Base-by-base conservation (phyloP, 2,113 vertebrate species). In the Oostethus manadensis region DNA sequence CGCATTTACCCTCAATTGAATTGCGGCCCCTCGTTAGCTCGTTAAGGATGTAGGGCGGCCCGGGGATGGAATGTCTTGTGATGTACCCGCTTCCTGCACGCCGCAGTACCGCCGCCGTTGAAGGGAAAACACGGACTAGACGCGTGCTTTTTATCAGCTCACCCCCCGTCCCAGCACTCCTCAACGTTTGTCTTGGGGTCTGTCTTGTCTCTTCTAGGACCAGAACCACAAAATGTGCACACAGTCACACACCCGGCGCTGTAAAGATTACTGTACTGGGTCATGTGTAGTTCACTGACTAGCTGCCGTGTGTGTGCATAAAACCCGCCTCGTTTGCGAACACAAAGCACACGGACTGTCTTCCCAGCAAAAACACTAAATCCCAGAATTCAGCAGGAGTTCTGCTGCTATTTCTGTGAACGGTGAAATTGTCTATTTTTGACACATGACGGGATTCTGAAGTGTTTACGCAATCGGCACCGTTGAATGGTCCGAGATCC, bases 1-100 rank as follows among this genome's bases (percentile, higher is more conserved):
- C 81, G 64, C 57, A 88, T 89, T 80, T 82, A 76, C 80, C 53
- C 60, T 77, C 60, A 87, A 89, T 88, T 77, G 15, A 78, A 87
- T 89, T 82, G 51, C 66, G 67, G 35, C 18, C 20, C 43, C 50
- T 87, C 16, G 57, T 86, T 87, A 78, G 60, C 58, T 73, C 35
- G 43, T 54, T 55, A 29, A 50, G 57, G n/a, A 29, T 20, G 33
- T 9, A 29, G 17, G 51, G 48, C 56, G 63, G 58, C 15, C 18
- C 8, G 17, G 57, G 10, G 22, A 45, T 9, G 56, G 40, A 45
- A 26, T 45, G 56, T 43, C 5, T 15, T 26, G 16, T 57, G 75
- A 70, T 22, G 2, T 26, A 47, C 35, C 2, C n/a, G 17, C 59
- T 44, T 65, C 56, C 56, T 71, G 51, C 60, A 2, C 15, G 54